Conservation (phyloP, 2,888 invertebrate genomes). For the Galerucella nymphaeae region DNA sequence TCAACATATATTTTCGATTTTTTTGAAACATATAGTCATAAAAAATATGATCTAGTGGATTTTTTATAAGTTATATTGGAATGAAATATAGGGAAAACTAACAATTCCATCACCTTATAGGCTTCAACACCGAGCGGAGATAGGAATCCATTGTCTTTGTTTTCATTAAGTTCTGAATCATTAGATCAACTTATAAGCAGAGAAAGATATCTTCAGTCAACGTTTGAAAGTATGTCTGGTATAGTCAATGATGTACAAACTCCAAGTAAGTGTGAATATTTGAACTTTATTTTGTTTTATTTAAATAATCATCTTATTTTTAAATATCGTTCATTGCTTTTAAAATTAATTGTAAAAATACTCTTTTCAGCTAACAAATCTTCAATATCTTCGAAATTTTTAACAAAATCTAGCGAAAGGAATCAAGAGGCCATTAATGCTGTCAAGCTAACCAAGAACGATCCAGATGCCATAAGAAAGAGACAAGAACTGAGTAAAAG, state of each 20-base stretch:
- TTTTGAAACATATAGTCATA: too few relatives aligned
- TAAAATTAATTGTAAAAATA: background rate
- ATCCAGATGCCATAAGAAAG: slow-evolving; percentile 74
- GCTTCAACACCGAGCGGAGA: slow-evolving; percentile 86
- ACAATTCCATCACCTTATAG: slow-evolving; percentile 53
- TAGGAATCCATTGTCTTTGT: slow-evolving; percentile 75
- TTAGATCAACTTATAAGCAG: slow-evolving; percentile 69
- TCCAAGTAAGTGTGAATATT: slow-evolving; percentile 45
- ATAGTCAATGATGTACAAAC: slow-evolving; percentile 64
- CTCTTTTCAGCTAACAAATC: slow-evolving; percentile 65
- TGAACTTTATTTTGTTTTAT: background rate
- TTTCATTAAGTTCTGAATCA: slow-evolving; percentile 82
- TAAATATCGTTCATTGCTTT: background rate
- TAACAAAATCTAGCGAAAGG: slow-evolving; percentile 58
- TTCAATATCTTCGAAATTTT: slow-evolving; percentile 74
- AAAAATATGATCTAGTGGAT: too few relatives aligned
- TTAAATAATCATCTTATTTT: too few relatives aligned
- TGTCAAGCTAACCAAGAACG: slow-evolving; percentile 69
- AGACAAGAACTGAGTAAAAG: slow-evolving; percentile 85
- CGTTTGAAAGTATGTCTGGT: slow-evolving; percentile 79
- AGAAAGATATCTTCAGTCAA: slow-evolving; percentile 74
- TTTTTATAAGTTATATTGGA: too few relatives aligned
- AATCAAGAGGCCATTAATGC: slow-evolving; percentile 70
- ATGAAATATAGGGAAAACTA: background rate
- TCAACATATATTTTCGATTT: background rate